Conservation (phyloP, 2,888 invertebrate species). For the Pristionchus japonicus region DNA sequence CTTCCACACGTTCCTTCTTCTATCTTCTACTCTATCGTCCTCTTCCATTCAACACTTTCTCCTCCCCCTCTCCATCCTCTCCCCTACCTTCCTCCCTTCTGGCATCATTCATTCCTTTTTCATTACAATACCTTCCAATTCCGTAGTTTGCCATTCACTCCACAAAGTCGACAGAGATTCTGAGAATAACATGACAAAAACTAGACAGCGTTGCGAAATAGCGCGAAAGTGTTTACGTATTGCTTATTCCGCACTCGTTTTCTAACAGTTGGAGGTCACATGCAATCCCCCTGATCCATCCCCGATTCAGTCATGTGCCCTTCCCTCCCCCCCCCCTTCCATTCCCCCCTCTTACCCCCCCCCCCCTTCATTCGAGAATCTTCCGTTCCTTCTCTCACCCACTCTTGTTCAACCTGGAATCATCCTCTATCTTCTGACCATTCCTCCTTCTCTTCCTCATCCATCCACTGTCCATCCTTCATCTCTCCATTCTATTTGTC, state of each 20-base stretch:
- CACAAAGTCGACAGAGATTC: background rate
- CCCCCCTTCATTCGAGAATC: constrained; percentile 16
- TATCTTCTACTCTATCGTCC: background rate
- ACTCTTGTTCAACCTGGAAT: background rate
- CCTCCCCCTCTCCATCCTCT: background rate
- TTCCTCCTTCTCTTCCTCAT: background rate
- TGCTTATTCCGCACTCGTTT: background rate
- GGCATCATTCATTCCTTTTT: background rate
- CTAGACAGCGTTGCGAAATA: background rate
- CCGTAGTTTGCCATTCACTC: background rate
- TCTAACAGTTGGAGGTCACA: constrained; percentile 11
- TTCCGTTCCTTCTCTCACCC: background rate
- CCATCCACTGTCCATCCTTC: background rate
- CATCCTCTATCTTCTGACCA: background rate
- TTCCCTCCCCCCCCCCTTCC: background rate
- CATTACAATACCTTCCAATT: background rate
- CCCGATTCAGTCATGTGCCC: constrained; percentile 36
- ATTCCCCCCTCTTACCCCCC: too few species aligned
- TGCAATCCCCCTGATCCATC: background rate
- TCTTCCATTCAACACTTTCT: background rate
- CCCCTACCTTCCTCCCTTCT: background rate
- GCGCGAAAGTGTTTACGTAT: background rate
- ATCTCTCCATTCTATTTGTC: constrained; percentile 10
- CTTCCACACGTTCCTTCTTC: background rate
- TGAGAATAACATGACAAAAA: background rate